These are phyloP conservation scores for Dipodomys spectabilis DNA, from an alignment of 2,113 vertebrate species.

Conservation along the genomic window DNA sequence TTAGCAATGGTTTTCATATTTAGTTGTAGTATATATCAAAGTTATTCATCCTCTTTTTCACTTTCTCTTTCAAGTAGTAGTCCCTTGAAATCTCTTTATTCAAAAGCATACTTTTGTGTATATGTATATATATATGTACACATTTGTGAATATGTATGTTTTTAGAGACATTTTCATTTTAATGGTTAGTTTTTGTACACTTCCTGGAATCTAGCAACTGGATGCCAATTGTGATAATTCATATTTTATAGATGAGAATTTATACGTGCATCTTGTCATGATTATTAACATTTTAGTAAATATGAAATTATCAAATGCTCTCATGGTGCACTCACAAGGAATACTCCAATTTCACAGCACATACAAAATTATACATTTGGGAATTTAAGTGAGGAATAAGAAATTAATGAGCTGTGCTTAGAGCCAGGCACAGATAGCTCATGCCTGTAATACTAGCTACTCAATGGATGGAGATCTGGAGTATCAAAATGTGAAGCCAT, in stretches of 20 bases:
- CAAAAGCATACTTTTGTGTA: too few species aligned
- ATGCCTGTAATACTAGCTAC: too few species aligned
- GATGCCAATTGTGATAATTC: background rate
- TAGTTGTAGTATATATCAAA: too few species aligned
- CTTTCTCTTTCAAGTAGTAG: too few species aligned
- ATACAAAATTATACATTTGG: background rate
- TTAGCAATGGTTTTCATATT: too few species aligned
- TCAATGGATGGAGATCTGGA: too few species aligned
- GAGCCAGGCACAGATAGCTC: too few species aligned
- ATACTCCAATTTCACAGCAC: background rate
- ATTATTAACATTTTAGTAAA: background rate
- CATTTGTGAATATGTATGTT: background rate
- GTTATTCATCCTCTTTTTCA: too few species aligned
- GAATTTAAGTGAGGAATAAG: background rate
- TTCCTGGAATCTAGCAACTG: background rate
- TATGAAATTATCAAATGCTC: background rate
- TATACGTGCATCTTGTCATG: constrained; percentile 1
- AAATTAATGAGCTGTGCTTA: too few species aligned
- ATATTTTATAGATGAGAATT: constrained; percentile 33
- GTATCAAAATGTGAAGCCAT: too few species aligned
- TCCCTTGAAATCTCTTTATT: too few species aligned
- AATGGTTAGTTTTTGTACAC: background rate
- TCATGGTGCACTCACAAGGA: background rate
- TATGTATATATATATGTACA: too few species aligned
- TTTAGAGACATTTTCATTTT: background rate